Evolutionary conservation across 2,888 invertebrate genomes (phyloP).

Genomic region (Lepidonotus clava): DNA sequence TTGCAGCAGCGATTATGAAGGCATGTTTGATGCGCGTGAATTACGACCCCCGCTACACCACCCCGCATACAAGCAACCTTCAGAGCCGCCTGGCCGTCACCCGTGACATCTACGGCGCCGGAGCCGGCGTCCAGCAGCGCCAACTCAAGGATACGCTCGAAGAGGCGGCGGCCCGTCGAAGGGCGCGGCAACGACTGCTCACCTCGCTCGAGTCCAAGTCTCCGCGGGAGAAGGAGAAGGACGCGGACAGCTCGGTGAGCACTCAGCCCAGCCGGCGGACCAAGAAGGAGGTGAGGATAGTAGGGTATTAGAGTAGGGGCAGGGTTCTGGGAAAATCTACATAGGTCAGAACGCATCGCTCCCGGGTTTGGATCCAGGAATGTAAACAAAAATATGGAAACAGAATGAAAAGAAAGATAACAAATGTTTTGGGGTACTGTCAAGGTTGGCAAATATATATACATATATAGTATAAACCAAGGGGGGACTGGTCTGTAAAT

Average conservation of each 20-base stretch:
- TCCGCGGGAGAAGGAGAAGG: conserved; percentile 1
- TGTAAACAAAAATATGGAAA: no score
- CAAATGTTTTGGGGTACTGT: no score
- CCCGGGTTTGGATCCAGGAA: no score
- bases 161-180: conserved; percentile 42
- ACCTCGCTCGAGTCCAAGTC: background rate
- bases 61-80: conserved; percentile 55
- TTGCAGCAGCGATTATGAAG: conserved; percentile 58
- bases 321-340: no score
- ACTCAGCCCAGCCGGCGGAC: conserved; percentile 26
- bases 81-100: conserved; percentile 45
- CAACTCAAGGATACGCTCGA: conserved; percentile 31
- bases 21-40: conserved; percentile 64
- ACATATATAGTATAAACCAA: no score
- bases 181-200: conserved; percentile 16
- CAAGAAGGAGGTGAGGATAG: conserved; percentile 33
- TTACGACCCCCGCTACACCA: conserved; percentile 61
- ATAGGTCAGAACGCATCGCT: no score
- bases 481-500: no score
- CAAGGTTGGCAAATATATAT: no score
- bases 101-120: conserved; percentile 53
- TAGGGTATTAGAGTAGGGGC: no score
- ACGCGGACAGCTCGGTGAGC: conserved; percentile 1
- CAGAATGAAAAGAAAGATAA: no score
- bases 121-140: conserved; percentile 3